phyloP scores from a whole-genome alignment of 2,888 invertebrate species.

The Macrophya annulata region DNA sequence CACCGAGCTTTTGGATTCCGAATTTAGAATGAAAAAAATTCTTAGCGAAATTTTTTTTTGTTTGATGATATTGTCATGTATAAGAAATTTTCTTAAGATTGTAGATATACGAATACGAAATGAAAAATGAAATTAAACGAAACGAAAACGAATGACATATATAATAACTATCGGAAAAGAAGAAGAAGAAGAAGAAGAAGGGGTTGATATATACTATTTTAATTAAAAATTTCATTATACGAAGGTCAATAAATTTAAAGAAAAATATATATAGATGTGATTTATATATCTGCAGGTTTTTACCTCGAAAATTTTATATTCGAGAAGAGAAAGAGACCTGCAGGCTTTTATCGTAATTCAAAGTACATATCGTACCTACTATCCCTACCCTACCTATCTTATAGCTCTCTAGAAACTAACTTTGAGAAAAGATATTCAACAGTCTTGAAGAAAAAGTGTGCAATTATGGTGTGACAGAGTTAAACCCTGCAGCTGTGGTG shows the following conservation, averaged over 20 bases:
- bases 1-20: neutral
- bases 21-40: no score
- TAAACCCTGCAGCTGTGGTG: neutral
- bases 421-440: neutral
- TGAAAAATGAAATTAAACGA: neutral
- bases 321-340: neutral
- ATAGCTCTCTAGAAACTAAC: neutral
- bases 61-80: no score
- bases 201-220: neutral
- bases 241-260: neutral
- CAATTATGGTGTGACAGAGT: neutral
- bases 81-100: no score
- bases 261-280: neutral
- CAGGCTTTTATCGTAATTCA: neutral
- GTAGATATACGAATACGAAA: neutral
- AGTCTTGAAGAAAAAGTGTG: constrained; percentile 2
- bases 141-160: neutral
- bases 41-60: no score
- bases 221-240: neutral
- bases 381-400: no score
- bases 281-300: neutral
- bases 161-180: neutral
- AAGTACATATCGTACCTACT: neutral
- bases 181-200: neutral
- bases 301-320: neutral